Evolutionary conservation across 2,888 invertebrate species (phyloP).

Genomic region (Thysanoteuthis rhombus): DNA sequence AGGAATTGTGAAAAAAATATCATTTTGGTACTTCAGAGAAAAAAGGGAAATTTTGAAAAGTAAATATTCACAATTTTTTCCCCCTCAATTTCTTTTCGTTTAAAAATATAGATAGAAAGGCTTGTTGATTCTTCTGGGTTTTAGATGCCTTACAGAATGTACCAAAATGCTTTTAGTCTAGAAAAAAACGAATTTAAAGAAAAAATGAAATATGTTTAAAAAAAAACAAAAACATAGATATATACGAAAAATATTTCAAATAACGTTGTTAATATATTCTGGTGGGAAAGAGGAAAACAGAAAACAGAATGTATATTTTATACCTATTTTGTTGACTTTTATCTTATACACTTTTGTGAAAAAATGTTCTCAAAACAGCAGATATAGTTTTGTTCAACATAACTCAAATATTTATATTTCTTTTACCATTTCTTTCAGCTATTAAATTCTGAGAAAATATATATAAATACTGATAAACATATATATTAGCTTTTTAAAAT

Average conservation of each 20-base stretch:
- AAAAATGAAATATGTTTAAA: background rate
- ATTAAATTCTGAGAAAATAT: background rate
- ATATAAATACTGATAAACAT: background rate
- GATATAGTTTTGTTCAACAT: background rate
- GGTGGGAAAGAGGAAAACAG: background rate
- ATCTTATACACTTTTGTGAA: background rate
- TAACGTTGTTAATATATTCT: background rate
- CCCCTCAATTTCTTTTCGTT: background rate
- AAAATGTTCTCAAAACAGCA: background rate
- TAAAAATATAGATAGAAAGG: background rate
- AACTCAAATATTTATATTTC: background rate
- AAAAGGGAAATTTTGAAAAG: background rate
- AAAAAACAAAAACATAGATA: background rate
- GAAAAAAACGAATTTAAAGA: background rate
- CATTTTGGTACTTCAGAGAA: background rate
- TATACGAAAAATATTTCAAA: background rate
- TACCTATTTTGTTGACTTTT: background rate
- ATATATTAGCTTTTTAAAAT: background rate
- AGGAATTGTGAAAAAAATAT: background rate
- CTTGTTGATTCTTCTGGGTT: background rate
- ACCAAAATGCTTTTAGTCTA: background rate
- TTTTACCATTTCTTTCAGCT: background rate
- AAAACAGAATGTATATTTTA: background rate
- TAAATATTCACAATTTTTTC: no score
- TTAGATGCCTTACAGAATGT: background rate